Evolutionary conservation across 2,797 vertebrate genomes (phyloP).

Genomic region (Macropus fuliginosus): DNA sequence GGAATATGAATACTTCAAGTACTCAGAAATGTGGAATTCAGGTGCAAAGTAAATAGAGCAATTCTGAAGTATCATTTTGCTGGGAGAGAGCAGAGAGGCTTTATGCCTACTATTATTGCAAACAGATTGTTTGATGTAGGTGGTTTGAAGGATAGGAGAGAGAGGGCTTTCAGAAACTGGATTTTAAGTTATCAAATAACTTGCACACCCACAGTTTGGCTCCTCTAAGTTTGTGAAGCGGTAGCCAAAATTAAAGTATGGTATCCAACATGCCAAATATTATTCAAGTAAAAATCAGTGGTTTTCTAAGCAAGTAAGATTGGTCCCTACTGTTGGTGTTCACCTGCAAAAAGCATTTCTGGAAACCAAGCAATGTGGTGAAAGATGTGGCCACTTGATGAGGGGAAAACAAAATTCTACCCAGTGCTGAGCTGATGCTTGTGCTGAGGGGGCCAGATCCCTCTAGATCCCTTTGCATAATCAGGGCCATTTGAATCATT

Average conservation of each 20-base stretch:
- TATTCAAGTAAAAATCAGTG: slow-evolving; percentile 11
- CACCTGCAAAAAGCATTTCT: slow-evolving; percentile 31
- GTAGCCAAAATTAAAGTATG: slow-evolving; percentile 19
- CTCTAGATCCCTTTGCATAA: slow-evolving; percentile 28
- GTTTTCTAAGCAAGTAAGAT: slow-evolving; percentile 6
- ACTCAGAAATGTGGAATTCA: slow-evolving; percentile 75
- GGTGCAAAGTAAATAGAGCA: slow-evolving; percentile 71
- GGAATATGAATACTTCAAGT: slow-evolving; percentile 61
- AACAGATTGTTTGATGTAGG: slow-evolving; percentile 58
- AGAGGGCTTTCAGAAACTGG: slow-evolving; percentile 52
- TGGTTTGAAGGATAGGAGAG: slow-evolving; percentile 32
- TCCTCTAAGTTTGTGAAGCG: slow-evolving; percentile 51
- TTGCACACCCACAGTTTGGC: slow-evolving; percentile 41
- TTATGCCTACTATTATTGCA: slow-evolving; percentile 63
- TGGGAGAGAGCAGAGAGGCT: neutral
- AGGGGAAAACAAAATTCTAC: neutral
- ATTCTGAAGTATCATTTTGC: slow-evolving; percentile 49
- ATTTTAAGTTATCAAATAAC: slow-evolving; percentile 56
- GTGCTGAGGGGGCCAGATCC: slow-evolving; percentile 31
- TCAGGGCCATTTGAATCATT: slow-evolving; percentile 60
- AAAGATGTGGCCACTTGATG: neutral
- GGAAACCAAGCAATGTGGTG: slow-evolving; percentile 26
- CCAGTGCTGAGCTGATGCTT: neutral
- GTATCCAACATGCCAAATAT: neutral
- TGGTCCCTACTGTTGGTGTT: slow-evolving; percentile 24